phyloP scores from a whole-genome alignment of 2,797 vertebrate genomes.

The Phoebastria nigripes region DNA sequence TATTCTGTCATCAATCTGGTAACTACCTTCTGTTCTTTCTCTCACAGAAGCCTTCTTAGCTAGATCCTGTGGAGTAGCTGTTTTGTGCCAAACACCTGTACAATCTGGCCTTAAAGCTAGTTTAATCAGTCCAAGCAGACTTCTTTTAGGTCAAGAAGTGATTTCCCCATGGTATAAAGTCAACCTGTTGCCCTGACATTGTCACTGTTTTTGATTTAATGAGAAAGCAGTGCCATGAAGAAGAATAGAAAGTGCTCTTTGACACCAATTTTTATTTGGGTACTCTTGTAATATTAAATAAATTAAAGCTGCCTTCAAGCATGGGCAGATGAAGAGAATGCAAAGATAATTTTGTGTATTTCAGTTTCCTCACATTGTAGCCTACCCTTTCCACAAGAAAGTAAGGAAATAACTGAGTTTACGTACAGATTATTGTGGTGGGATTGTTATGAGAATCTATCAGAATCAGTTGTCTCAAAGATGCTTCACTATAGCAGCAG shows the following conservation, averaged over 20 bases:
- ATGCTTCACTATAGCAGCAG: background rate
- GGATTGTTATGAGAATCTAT: background rate
- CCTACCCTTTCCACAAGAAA: background rate
- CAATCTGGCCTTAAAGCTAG: background rate
- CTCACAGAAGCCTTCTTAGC: background rate
- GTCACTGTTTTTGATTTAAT: background rate
- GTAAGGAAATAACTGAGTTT: background rate
- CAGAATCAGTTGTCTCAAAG: background rate
- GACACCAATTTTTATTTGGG: background rate
- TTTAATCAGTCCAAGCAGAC: background rate
- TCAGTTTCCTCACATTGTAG: background rate
- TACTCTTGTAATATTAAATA: background rate
- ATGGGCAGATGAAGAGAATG: background rate
- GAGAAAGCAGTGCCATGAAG: background rate
- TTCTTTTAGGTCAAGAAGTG: background rate
- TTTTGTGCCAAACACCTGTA: conserved; percentile 11
- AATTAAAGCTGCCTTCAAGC: background rate
- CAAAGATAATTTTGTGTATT: background rate
- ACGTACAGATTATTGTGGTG: background rate
- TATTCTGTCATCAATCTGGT: background rate
- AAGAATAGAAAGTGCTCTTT: background rate
- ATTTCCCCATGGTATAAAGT: background rate
- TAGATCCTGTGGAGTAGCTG: background rate
- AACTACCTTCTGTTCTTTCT: conserved; percentile 14
- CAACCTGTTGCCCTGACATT: background rate